Evolutionary conservation across 2,797 vertebrate species (phyloP), one percentile per base, ranked within the genome.

Genomic region (Chrosomus eos): DNA sequence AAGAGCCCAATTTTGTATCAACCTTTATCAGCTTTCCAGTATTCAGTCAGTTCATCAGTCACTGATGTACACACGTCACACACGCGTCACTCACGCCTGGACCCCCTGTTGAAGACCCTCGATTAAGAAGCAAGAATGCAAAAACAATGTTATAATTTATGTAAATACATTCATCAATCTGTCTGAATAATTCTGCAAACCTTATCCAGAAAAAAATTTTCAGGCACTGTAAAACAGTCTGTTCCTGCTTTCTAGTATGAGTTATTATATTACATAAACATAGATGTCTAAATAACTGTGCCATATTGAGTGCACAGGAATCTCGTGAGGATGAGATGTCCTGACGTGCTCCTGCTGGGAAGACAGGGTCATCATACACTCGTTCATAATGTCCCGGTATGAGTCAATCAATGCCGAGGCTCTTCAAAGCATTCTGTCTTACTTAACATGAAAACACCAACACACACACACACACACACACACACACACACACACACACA

Each of bases 381-480:
- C 74, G 71, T 80, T 72, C 68, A 53, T 80, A 66, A 64, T 31
- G 76, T 48, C 51, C 55, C 43, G 19, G 71, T 58, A 18, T 2
- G 43, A 85, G 53, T 72, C 67, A 70, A 62, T 76, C 38, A 43
- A 77, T 82, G 66, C 51, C 74, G 19, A 74, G 62, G 80, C 48
- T 23, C 85, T 78, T 87, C 76, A 85, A 88, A 89, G 85, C 81
- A 89, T 88, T 81, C 67, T 60, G 67, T 53, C 64, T 88, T 80
- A 82, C 81, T 81, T 82, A 83, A 84, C 73, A 16, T 36, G 16
- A 51, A 51, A 62, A 36, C 21, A 72, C 51, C 31, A 9, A 58
- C 82, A 85, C 38, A 85, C 80, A 75, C 16, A 31, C 78, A 73
- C 14, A 55, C 82, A 36, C 19, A 72, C 64, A 40, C 14, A 58